These are phyloP conservation scores for Aphyosemion australe DNA, from an alignment of 2,113 vertebrate species.

Conservation along the genomic window DNA sequence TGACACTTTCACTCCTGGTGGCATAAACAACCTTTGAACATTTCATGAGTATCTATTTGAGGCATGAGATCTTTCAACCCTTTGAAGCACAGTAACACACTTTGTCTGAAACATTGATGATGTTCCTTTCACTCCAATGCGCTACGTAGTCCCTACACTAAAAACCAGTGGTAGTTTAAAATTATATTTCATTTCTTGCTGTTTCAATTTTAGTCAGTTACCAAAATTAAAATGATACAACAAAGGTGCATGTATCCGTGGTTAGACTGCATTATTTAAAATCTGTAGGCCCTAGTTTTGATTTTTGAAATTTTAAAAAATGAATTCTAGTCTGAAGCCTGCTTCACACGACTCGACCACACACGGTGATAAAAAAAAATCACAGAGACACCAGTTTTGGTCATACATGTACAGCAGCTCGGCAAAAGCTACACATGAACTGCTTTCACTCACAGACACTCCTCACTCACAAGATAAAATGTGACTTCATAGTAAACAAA, in stretches of 20 bases:
- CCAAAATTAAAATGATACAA: background rate
- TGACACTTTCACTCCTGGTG: conserved; percentile 51
- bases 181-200: background rate
- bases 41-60: conserved; percentile 71
- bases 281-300: too few relatives aligned
- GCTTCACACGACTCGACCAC: too few relatives aligned
- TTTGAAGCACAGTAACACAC: conserved; percentile 36
- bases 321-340: background rate
- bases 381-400: too few relatives aligned
- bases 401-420: too few relatives aligned
- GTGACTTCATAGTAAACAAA: too few relatives aligned
- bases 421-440: too few relatives aligned
- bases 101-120: conserved; percentile 72
- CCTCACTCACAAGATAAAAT: too few relatives aligned
- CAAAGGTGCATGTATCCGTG: too few relatives aligned
- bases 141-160: conserved; percentile 12
- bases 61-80: conserved; percentile 54
- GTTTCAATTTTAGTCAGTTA: background rate
- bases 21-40: conserved; percentile 65
- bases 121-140: conserved; percentile 58
- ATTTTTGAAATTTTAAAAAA: background rate
- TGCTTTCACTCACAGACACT: too few relatives aligned
- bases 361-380: too few relatives aligned
- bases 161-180: background rate
- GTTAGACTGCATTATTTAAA: too few relatives aligned